These are phyloP conservation scores for Punctoribates punctum DNA, from an alignment of 2,888 invertebrate species.

Conservation along the genomic window DNA sequence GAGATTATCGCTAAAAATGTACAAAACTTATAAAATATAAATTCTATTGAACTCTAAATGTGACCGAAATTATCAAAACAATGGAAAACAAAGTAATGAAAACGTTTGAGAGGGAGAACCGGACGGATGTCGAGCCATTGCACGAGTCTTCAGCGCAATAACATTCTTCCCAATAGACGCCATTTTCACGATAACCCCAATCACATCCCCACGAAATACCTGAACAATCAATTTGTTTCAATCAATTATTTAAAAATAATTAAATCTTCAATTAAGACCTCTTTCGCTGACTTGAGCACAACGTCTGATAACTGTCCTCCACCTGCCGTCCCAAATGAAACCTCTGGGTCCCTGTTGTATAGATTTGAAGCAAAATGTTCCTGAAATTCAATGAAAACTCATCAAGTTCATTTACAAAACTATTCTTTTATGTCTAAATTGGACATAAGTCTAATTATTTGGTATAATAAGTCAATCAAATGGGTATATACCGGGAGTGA, in stretches of 20 bases:
- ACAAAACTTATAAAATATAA: neutral
- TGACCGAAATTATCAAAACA: neutral
- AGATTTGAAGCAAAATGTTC: constrained; percentile 88
- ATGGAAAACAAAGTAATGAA: neutral
- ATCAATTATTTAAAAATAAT: neutral
- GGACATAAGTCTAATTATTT: too few species aligned
- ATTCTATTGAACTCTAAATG: neutral
- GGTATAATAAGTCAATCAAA: neutral
- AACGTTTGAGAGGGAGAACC: neutral
- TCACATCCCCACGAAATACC: constrained; percentile 78
- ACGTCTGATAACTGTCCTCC: constrained; percentile 82
- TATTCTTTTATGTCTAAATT: too few species aligned
- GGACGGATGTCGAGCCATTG: constrained; percentile 53
- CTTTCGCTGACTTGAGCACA: constrained; percentile 80
- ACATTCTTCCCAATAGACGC: constrained; percentile 94
- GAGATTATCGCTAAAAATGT: neutral
- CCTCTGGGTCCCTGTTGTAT: constrained; percentile 89
- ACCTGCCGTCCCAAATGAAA: constrained; percentile 92
- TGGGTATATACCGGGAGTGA: constrained; percentile 69
- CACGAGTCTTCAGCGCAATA: constrained; percentile 90
- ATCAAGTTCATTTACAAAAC: neutral
- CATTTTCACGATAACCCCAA: constrained; percentile 89
- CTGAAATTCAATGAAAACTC: neutral
- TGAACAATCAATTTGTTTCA: constrained; percentile 13
- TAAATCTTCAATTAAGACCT: constrained; percentile 39